Conservation (phyloP, 1,140 invertebrate species). For the Ceratina japonica region DNA sequence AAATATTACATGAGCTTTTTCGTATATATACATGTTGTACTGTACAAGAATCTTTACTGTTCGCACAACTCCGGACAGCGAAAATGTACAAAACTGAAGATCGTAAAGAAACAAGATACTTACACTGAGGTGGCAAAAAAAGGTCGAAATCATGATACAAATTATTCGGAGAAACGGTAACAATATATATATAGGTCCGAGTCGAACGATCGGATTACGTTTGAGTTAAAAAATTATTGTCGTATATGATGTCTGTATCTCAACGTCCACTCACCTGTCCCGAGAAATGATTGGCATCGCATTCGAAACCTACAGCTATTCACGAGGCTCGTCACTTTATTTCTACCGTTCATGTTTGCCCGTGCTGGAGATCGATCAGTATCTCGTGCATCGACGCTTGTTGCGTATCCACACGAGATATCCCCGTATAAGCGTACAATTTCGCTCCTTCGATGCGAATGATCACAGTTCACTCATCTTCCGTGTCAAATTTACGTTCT, state of each 20-base stretch:
- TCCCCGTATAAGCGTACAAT: no score
- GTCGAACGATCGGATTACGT: conserved; percentile 1
- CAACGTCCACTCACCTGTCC: conserved; percentile 48
- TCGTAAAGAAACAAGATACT: conserved; percentile 19
- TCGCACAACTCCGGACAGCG: conserved; percentile 3
- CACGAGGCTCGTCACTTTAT: background rate
- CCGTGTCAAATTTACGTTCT: no score
- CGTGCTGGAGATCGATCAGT: conserved; percentile 53
- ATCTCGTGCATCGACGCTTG: conserved; percentile 52
- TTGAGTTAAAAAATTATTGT: background rate
- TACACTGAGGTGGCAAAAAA: conserved; percentile 25
- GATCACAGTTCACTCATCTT: no score
- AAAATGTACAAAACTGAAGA: conserved; percentile 14
- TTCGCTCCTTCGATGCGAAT: no score
- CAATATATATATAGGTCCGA: background rate
- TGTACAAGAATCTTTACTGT: conserved; percentile 19
- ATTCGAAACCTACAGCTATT: conserved; percentile 29
- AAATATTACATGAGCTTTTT: conserved; percentile 15
- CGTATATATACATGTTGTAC: conserved; percentile 1
- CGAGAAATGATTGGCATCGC: conserved; percentile 32
- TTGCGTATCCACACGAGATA: conserved; percentile 46
- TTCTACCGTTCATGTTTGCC: conserved; percentile 54
- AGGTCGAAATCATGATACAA: background rate
- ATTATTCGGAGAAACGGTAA: background rate
- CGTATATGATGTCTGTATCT: background rate